Evolutionary conservation across 2,113 vertebrate genomes (phyloP).

Genomic region (Eubucco bourcierii): DNA sequence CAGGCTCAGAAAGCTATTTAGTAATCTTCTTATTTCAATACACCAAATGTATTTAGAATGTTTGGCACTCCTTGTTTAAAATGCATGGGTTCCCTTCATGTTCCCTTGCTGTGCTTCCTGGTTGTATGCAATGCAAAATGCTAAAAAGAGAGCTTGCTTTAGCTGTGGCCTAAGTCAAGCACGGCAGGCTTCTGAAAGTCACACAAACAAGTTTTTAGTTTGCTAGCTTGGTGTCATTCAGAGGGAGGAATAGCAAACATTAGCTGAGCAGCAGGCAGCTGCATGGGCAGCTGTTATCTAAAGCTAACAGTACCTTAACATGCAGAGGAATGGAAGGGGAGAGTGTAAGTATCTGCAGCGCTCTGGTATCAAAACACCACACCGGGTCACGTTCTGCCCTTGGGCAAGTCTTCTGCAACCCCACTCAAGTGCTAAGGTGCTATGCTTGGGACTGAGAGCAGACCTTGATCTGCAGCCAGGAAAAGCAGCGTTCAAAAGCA

Average conservation of each 20-base stretch:
- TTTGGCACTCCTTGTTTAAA: background rate
- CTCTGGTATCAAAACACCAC: background rate
- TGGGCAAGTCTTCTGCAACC: background rate
- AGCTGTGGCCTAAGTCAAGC: background rate
- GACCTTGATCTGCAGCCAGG: background rate
- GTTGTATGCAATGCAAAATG: too few relatives aligned
- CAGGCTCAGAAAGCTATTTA: background rate
- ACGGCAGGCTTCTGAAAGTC: background rate
- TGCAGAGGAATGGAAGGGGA: background rate
- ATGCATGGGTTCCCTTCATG: background rate
- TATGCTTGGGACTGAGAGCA: background rate
- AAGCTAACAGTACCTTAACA: background rate
- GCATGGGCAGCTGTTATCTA: background rate
- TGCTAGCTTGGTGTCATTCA: background rate
- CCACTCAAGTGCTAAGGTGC: background rate
- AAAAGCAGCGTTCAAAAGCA: background rate
- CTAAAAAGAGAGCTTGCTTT: background rate
- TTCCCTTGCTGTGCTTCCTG: background rate
- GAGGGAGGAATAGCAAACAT: conserved; percentile 18
- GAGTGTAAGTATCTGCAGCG: background rate
- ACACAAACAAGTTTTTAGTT: background rate
- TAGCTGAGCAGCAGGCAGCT: background rate
- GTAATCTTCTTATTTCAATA: background rate
- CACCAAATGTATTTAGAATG: background rate
- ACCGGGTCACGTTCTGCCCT: background rate